Evolutionary conservation across 1,140 invertebrate species (phyloP).

Genomic region (Berghia stephanieae): DNA sequence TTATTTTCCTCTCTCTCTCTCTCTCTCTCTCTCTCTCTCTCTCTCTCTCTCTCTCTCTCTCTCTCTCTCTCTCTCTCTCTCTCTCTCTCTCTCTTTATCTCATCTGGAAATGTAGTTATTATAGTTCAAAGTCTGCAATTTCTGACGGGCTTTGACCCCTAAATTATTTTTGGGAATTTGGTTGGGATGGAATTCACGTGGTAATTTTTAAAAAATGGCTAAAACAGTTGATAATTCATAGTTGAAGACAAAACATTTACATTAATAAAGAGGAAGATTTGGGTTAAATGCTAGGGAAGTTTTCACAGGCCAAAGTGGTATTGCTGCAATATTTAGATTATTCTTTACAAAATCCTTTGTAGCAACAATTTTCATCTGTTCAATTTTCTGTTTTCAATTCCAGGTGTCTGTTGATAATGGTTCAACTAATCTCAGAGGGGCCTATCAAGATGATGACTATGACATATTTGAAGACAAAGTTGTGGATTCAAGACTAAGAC

Average conservation of each 20-base stretch:
- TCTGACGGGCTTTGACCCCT: neutral
- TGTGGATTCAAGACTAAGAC: slow-evolving; percentile 26
- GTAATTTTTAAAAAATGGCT: neutral
- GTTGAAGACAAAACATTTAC: neutral
- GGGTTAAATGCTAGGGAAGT: too few species aligned
- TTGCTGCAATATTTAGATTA: neutral
- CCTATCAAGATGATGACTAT: slow-evolving; percentile 12
- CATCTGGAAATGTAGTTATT: neutral
- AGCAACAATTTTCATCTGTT: neutral
- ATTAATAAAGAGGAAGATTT: too few species aligned
- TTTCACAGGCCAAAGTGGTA: too few species aligned
- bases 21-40: slow-evolving; percentile 12
- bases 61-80: neutral
- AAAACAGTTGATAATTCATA: neutral
- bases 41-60: slow-evolving; percentile 1
- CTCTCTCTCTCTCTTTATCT: slow-evolving; percentile 27
- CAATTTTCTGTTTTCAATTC: neutral
- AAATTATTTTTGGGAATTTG: neutral
- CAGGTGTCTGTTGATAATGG: neutral
- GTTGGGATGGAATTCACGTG: neutral
- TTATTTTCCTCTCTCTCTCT: slow-evolving; percentile 12
- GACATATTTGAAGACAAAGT: slow-evolving; percentile 34
- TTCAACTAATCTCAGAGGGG: neutral
- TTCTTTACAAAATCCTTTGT: neutral
- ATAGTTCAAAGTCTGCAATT: neutral